phyloP scores from a whole-genome alignment of 23 tunicate species.

The Halocynthia aurantium region DNA sequence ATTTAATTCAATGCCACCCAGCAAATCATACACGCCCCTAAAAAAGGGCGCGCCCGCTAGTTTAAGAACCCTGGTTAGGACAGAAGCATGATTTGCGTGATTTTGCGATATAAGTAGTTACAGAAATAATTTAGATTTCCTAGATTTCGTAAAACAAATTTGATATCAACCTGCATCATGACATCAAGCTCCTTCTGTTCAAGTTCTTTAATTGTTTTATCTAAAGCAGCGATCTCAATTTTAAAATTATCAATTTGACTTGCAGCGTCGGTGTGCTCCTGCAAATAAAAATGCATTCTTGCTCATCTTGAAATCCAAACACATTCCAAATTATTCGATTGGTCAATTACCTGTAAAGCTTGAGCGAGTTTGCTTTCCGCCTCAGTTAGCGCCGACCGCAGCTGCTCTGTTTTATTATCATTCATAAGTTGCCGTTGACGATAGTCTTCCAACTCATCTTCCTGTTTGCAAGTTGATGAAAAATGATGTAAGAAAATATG shows the following conservation, averaged over 20 bases:
- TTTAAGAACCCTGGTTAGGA: no score
- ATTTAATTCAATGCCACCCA: no score
- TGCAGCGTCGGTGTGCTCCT: slow-evolving; percentile 31
- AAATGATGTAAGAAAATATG: neutral
- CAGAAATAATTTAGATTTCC: no score
- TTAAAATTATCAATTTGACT: slow-evolving; percentile 40
- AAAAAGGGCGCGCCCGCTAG: no score
- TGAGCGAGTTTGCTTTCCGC: slow-evolving; percentile 67
- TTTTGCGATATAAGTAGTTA: no score
- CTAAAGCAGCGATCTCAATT: slow-evolving; percentile 43
- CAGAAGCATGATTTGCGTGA: no score
- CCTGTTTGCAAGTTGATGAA: slow-evolving; percentile 4
- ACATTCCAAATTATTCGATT: neutral
- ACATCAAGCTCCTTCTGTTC: slow-evolving; percentile 66
- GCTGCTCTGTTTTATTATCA: slow-evolving; percentile 14
- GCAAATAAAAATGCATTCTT: slow-evolving; percentile 12
- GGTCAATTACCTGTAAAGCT: slow-evolving; percentile 41
- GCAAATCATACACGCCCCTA: no score
- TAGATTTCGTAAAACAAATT: neutral
- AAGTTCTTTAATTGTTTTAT: slow-evolving; percentile 42
- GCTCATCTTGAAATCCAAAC: neutral
- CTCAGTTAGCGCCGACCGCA: slow-evolving; percentile 31
- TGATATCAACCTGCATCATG: slow-evolving; percentile 48
- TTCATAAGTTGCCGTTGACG: slow-evolving; percentile 4
- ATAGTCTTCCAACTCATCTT: slow-evolving; percentile 5